Conservation (phyloP, 1,140 invertebrate species). For the Parapsyche elsis region DNA sequence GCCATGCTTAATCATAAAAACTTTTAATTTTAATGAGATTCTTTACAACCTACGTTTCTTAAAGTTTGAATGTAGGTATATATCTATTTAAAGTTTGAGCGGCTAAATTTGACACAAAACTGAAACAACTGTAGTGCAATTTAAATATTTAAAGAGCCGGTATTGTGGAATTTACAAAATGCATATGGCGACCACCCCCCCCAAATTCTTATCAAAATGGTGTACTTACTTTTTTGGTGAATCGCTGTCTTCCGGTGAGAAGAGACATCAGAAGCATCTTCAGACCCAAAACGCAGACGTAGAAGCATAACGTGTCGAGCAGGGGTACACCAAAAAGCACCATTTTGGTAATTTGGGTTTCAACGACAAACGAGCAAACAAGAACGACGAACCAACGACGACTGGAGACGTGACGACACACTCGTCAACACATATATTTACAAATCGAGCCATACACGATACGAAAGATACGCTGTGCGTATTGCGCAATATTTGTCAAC, state of each 20-base stretch:
- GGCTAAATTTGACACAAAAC: neutral
- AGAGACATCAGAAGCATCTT: conserved; percentile 65
- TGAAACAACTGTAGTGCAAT: neutral
- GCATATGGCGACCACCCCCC: no score
- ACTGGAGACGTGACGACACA: no score
- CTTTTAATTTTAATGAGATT: no score
- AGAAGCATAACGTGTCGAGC: conserved; percentile 57
- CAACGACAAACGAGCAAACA: neutral
- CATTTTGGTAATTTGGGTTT: neutral
- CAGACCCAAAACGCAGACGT: conserved; percentile 61
- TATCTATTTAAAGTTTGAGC: no score
- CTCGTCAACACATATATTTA: no score
- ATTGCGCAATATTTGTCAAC: neutral
- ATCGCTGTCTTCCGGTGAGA: conserved; percentile 60
- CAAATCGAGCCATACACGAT: no score
- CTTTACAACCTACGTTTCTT: no score
- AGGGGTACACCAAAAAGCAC: neutral
- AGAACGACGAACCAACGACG: neutral
- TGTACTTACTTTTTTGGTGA: conserved; percentile 57
- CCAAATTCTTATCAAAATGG: conserved; percentile 8
- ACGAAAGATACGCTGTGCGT: neutral
- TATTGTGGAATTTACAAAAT: no score
- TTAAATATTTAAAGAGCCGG: neutral
- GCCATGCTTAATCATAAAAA: no score
- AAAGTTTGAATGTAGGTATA: no score